These are phyloP conservation scores for Pseudotriccus pelzelni DNA, from an alignment of 2,797 vertebrate genomes.

Conservation along the genomic window DNA sequence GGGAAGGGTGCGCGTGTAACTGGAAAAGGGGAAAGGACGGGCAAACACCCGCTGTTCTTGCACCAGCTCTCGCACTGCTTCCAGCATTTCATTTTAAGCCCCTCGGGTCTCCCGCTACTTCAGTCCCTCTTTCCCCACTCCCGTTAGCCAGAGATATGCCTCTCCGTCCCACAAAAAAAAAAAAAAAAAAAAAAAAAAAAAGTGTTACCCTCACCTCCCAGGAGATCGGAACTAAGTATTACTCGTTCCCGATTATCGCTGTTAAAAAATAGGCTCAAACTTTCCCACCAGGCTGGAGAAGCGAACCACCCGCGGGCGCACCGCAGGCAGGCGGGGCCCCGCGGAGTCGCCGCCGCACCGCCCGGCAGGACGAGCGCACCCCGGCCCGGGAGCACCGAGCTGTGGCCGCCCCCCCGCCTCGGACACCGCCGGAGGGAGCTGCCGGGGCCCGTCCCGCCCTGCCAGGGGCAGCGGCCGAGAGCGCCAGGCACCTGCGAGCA, in stretches of 20 bases:
- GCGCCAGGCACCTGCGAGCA: neutral
- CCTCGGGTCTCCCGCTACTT: neutral
- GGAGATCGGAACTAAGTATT: neutral
- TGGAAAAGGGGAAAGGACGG: neutral
- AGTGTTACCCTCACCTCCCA: neutral
- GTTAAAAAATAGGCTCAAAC: neutral
- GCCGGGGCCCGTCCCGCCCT: neutral
- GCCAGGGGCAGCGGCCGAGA: neutral
- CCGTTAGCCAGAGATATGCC: neutral
- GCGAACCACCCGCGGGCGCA: neutral
- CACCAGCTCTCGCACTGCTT: neutral
- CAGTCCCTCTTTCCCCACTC: neutral
- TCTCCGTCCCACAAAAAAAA: neutral
- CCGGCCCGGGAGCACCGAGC: neutral
- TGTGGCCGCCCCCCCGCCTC: too few species aligned
- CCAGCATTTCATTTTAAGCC: neutral
- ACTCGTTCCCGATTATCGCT: neutral
- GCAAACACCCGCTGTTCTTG: neutral
- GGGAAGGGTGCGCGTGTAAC: neutral
- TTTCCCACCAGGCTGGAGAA: neutral
- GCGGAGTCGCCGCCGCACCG: neutral
- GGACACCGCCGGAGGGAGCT: neutral
- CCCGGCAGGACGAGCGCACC: neutral
- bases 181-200: neutral
- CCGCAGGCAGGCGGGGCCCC: neutral